These are phyloP conservation scores for Zophobas morio DNA, from an alignment of 1,140 invertebrate species.

Conservation along the genomic window DNA sequence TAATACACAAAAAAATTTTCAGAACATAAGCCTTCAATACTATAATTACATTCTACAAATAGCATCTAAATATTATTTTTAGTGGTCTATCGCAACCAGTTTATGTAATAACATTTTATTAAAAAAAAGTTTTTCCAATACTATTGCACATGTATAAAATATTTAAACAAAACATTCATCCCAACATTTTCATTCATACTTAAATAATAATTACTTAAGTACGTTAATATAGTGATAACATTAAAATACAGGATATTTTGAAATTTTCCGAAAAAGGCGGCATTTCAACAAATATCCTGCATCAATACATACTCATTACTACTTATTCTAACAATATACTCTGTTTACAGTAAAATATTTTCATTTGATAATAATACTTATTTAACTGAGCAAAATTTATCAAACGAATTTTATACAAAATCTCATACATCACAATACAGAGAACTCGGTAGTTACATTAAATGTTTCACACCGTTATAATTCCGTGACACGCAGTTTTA, in stretches of 20 bases:
- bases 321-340: constrained; percentile 34
- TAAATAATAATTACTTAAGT: constrained; percentile 41
- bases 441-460: constrained; percentile 18
- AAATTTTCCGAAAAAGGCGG: constrained; percentile 12
- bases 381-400: constrained; percentile 42
- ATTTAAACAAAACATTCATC: constrained; percentile 39
- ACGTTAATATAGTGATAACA: constrained; percentile 45
- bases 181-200: constrained; percentile 40
- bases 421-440: constrained; percentile 32
- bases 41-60: constrained; percentile 9
- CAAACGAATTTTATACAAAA: constrained; percentile 31
- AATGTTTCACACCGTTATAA: neutral
- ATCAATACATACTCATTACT: constrained; percentile 39
- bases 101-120: constrained; percentile 30
- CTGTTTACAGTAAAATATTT: constrained; percentile 42
- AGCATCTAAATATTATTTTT: constrained; percentile 27
- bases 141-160: constrained; percentile 45
- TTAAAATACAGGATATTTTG: constrained; percentile 48
- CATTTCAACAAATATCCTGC: constrained; percentile 27
- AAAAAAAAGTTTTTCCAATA: constrained; percentile 39
- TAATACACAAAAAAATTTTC: no score
- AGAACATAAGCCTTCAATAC: constrained; percentile 12
- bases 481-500: constrained; percentile 4
- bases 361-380: constrained; percentile 26
- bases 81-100: constrained; percentile 52